Evolutionary conservation across 2,888 invertebrate species (phyloP).

Genomic region (Onchidella celtica): DNA sequence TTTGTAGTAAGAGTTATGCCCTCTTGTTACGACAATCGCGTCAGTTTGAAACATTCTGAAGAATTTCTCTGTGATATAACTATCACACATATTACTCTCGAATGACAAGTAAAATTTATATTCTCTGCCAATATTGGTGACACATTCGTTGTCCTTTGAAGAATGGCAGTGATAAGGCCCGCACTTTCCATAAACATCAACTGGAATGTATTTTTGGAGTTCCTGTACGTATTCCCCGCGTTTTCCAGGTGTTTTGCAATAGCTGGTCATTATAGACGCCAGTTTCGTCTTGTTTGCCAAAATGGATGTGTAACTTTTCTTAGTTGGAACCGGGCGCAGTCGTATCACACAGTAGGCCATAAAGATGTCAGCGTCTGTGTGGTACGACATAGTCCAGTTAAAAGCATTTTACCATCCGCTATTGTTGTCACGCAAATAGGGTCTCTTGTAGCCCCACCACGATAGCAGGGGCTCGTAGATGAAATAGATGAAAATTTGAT

Average conservation of each 20-base stretch:
- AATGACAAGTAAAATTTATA: constrained; percentile 54
- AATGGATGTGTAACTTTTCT: constrained; percentile 30
- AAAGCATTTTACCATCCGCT: constrained; percentile 48
- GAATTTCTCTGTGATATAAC: no score
- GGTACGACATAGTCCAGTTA: constrained; percentile 52
- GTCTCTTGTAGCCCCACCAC: background rate
- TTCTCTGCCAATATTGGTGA: constrained; percentile 20
- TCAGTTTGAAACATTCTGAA: constrained; percentile 47
- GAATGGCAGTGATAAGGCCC: constrained; percentile 34
- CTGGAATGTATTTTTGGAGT: constrained; percentile 21
- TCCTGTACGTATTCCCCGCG: constrained; percentile 36
- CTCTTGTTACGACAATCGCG: constrained; percentile 38
- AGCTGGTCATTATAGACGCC: constrained; percentile 42
- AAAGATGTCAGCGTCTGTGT: constrained; percentile 27
- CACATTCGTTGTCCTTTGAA: constrained; percentile 14
- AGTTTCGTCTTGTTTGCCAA: constrained; percentile 33
- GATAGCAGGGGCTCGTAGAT: constrained; percentile 8
- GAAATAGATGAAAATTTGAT: constrained; percentile 22
- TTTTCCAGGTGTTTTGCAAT: constrained; percentile 29
- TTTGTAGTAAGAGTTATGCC: no score
- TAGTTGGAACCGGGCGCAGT: background rate
- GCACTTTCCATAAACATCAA: constrained; percentile 48
- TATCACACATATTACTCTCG: constrained; percentile 51
- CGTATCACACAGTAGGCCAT: constrained; percentile 24
- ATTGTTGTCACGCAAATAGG: no score